These are phyloP conservation scores for Sapayoa aenigma DNA, from an alignment of 2,113 vertebrate species.

Conservation along the genomic window DNA sequence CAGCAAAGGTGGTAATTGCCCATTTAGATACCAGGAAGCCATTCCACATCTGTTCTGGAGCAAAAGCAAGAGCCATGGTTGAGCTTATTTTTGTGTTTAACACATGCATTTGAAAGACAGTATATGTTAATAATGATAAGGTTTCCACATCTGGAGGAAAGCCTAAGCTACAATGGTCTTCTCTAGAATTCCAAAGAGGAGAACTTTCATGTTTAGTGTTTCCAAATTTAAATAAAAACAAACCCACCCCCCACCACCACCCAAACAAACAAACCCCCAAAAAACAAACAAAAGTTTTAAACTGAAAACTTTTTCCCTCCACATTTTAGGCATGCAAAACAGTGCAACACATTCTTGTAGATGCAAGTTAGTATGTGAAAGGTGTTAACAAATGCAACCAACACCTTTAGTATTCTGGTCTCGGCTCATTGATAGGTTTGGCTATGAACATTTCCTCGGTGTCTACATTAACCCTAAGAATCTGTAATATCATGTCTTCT, in stretches of 20 bases:
- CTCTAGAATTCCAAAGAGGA: neutral
- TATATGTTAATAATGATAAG: neutral
- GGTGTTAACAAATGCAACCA: neutral
- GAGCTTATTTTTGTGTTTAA: neutral
- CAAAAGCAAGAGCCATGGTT: neutral
- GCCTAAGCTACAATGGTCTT: neutral
- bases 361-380: neutral
- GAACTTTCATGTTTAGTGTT: neutral
- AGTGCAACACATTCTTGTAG: neutral
- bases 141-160: neutral
- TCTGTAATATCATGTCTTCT: neutral
- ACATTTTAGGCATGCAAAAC: neutral
- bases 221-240: neutral
- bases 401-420: neutral
- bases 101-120: neutral
- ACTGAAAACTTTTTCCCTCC: neutral
- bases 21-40: neutral
- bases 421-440: neutral
- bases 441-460: neutral
- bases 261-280: too few relatives aligned
- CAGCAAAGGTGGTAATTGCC: neutral
- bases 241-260: too few relatives aligned
- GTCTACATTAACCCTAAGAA: neutral
- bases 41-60: neutral
- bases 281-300: neutral